phyloP scores from a whole-genome alignment of 2,797 vertebrate species.

The Poecilia velifera region DNA sequence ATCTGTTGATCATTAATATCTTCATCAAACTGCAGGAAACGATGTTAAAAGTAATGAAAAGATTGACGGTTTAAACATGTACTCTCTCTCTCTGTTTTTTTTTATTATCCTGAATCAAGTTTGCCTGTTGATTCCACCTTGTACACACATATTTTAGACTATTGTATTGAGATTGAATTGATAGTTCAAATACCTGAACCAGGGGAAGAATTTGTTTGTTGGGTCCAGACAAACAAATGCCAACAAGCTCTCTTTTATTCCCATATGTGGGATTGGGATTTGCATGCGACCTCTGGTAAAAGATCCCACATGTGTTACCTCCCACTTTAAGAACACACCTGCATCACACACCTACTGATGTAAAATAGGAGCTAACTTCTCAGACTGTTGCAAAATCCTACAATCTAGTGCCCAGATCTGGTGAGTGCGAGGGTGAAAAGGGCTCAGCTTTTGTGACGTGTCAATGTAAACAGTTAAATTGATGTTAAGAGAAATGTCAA shows the following conservation, averaged over 20 bases:
- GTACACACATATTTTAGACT: neutral
- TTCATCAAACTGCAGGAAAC: neutral
- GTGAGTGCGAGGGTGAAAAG: constrained; percentile 5
- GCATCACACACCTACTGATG: neutral
- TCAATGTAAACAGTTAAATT: constrained; percentile 37
- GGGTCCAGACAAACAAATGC: neutral
- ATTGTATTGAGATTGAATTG: neutral
- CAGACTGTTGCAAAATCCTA: neutral
- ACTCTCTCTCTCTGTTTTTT: neutral
- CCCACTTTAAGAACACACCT: neutral
- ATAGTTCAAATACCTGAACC: neutral
- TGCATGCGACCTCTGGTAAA: neutral
- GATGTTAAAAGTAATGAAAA: neutral
- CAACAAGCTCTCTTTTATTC: neutral
- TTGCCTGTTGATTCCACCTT: neutral
- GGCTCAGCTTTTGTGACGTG: constrained; percentile 28
- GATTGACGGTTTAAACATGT: neutral
- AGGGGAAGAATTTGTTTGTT: neutral
- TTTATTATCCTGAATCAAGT: neutral
- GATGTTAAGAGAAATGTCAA: constrained; percentile 72
- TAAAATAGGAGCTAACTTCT: neutral
- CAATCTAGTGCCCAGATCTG: neutral
- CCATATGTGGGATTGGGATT: neutral
- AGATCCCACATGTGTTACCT: neutral
- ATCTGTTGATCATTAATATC: neutral